Base-by-base conservation (phyloP, 2,888 invertebrate genomes). In the Mythimna ferrago region DNA sequence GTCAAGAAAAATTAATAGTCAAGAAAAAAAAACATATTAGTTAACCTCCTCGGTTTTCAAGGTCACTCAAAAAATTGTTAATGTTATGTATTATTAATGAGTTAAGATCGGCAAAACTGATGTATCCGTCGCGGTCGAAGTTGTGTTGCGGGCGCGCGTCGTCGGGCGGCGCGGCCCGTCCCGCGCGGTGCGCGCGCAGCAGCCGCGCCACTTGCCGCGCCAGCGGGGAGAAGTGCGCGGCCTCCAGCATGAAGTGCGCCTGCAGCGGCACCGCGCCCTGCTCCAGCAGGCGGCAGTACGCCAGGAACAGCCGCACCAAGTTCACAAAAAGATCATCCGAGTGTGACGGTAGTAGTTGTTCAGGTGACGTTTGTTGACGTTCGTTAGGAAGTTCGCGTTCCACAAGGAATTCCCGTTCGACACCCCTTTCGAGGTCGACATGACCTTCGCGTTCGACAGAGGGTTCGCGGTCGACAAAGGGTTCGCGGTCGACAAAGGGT, bases 51-150 rank as follows among this genome's bases (percentile, higher is more conserved):
- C 21, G 32, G 41, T 41, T 41, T 51, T 21, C 21, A n/a, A 53
- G 6, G 9, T 73, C 21, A 51, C 21, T 9, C 35, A 78, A 32
- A 70, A 73, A 78, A 57, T 3, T 16, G 7, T 0, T 6, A 58
- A 77, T 78, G 32, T 51, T 35, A 57, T 32, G 19, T 70, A 57
- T 6, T 6, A 73, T 35, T 9, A 41, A 38, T 10, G 57, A 14
- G 19, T 58, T 32, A 9, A 35, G 51, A n/a, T 73, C 32, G 21
- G 32, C 21, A n/a, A 11, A 58, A 53, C 6, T 53, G 6, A 35
- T 26, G 53, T 41, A 21, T 26, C 41, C 69, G 19, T 41, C 19
- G 32, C 11, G 6, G n/a, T 53, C 21, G 4, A 16, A 1, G 4
- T 41, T 38, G 56, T 19, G 56, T 38, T 6, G 56, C 78, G 19